These are phyloP conservation scores for Dryococelus australis DNA, from an alignment of 2,888 invertebrate species.

Conservation along the genomic window DNA sequence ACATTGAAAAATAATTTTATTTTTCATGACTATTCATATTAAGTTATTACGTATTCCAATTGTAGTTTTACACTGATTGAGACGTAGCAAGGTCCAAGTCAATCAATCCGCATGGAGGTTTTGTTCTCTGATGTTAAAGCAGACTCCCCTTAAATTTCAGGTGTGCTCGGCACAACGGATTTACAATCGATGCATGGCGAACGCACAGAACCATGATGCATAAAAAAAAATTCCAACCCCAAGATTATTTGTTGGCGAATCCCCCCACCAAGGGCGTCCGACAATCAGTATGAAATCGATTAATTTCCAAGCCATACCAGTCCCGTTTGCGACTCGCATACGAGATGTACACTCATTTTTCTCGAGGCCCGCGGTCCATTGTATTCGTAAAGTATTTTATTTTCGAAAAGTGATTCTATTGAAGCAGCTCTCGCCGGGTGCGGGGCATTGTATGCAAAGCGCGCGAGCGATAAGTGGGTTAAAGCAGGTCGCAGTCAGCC, in stretches of 20 bases:
- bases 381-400: not conserved
- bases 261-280: not conserved
- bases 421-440: slow-evolving; percentile 16
- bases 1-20: too few species aligned
- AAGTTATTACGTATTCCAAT: too few species aligned
- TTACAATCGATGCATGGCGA: too few species aligned
- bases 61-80: too few species aligned
- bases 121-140: too few species aligned
- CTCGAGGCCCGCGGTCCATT: not conserved
- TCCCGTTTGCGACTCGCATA: slow-evolving; percentile 9
- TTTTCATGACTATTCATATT: too few species aligned
- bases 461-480: not conserved
- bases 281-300: not conserved
- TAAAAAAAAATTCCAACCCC: not conserved
- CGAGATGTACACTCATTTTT: slow-evolving; percentile 1
- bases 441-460: slow-evolving; percentile 4
- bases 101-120: too few species aligned
- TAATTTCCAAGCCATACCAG: not conserved
- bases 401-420: slow-evolving; percentile 10
- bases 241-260: not conserved
- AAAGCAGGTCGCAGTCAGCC: not conserved
- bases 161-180: too few species aligned
- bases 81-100: too few species aligned
- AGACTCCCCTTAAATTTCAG: too few species aligned
- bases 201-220: not conserved